Percentiles rank a stretch among this genome's conserved stretches.
These are phyloP conservation scores for Marronus borbonicus DNA, from an alignment of 2,888 invertebrate species.

Conservation along the genomic window DNA sequence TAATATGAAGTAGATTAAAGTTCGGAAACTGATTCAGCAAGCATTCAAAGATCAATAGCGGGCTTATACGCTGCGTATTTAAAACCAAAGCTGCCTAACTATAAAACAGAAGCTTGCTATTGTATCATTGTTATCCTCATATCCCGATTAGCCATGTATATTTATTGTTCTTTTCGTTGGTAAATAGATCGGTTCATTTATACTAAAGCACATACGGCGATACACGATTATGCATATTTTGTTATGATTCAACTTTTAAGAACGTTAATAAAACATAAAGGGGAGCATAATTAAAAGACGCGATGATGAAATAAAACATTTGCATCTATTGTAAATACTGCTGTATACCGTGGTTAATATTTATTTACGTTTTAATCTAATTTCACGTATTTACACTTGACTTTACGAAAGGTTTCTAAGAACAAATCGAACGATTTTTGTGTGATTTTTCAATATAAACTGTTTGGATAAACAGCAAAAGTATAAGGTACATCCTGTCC, in stretches of 20 bases:
- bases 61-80: slow-evolving; percentile 3
- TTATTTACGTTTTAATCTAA: slow-evolving; percentile 8
- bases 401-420: slow-evolving; percentile 6
- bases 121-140: slow-evolving; percentile 10
- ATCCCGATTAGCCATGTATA: background rate
- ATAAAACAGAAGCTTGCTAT: background rate
- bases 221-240: background rate
- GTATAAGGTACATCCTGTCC: slow-evolving; percentile 8
- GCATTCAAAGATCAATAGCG: slow-evolving; percentile 7
- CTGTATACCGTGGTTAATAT: background rate
- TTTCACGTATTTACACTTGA: background rate
- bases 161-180: background rate
- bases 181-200: too few relatives aligned
- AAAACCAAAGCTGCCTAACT: background rate
- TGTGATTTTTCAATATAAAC: slow-evolving; percentile 7
- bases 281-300: background rate
- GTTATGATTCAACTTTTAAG: background rate
- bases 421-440: slow-evolving; percentile 11
- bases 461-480: slow-evolving; percentile 15
- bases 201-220: too few relatives aligned
- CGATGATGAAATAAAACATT: background rate
- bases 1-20: slow-evolving; percentile 6
- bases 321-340: background rate
- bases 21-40: slow-evolving; percentile 15
- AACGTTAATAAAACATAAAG: background rate